A percentile compares a stretch with the other conserved stretches of the same genome.
Conservation (phyloP, 1,140 invertebrate genomes). For the Bombus sylvicola region DNA sequence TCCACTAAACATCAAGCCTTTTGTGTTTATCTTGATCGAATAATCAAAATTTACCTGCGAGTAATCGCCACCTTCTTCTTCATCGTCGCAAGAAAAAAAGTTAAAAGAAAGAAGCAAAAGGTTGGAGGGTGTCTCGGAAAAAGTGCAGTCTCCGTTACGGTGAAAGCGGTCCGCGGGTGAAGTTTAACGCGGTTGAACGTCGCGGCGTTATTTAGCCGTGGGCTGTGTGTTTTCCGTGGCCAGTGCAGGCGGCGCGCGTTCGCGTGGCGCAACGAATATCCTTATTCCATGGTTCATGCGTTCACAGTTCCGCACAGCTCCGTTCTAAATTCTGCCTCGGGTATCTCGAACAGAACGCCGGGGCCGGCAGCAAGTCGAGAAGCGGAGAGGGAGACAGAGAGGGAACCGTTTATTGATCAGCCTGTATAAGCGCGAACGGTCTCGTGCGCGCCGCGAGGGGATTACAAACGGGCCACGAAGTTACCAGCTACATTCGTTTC, state of each 20-base stretch:
- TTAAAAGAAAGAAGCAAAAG: too few relatives aligned
- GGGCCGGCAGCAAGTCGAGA: neutral
- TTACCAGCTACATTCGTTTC: slow-evolving; percentile 32
- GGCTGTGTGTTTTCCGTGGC: slow-evolving; percentile 39
- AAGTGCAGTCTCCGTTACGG: neutral
- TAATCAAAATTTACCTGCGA: neutral
- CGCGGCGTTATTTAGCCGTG: slow-evolving; percentile 30
- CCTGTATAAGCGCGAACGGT: slow-evolving; percentile 47
- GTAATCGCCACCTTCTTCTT: neutral
- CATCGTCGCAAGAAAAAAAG: neutral
- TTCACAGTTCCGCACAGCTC: slow-evolving; percentile 6
- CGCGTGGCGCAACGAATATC: slow-evolving; percentile 33
- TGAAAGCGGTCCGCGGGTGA: neutral
- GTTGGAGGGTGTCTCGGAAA: neutral
- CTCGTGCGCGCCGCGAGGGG: slow-evolving; percentile 20
- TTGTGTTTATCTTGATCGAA: neutral
- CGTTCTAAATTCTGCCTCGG: slow-evolving; percentile 41
- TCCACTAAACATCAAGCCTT: neutral
- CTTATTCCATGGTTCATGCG: slow-evolving; percentile 30
- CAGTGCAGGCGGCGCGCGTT: neutral
- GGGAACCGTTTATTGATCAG: slow-evolving; percentile 59
- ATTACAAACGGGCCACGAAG: slow-evolving; percentile 60
- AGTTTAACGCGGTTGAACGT: slow-evolving; percentile 22
- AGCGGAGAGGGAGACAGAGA: neutral
- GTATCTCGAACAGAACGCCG: neutral